Conservation (phyloP, 2,113 vertebrate species). For the Anthoscopus minutus region DNA sequence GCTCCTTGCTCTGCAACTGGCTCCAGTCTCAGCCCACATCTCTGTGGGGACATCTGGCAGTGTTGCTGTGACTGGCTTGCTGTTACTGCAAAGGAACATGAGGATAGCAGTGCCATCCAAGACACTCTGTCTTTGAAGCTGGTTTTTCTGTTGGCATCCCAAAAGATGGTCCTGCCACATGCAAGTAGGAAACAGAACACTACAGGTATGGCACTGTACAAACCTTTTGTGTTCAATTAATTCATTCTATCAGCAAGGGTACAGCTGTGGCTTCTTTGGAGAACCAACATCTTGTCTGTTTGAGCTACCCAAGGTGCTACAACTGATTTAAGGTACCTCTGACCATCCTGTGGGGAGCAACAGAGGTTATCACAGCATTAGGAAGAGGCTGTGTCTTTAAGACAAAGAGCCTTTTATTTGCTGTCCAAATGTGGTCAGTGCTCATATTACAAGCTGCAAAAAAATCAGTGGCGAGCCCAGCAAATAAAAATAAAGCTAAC, state of each 20-base stretch:
- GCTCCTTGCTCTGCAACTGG: not conserved
- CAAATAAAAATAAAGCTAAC: not conserved
- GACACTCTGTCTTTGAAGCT: not conserved
- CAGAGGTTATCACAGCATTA: not conserved
- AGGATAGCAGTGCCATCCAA: not conserved
- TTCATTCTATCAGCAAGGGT: not conserved
- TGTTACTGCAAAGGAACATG: not conserved
- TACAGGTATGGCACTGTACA: not conserved
- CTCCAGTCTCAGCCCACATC: not conserved
- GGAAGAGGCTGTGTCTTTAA: not conserved
- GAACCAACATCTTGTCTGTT: fast-evolving
- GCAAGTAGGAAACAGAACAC: not conserved
- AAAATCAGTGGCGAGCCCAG: not conserved
- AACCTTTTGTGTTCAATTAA: no score
- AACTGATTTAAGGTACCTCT: not conserved
- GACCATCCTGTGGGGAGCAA: no score
- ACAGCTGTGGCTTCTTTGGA: not conserved
- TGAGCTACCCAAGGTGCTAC: not conserved
- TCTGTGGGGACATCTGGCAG: not conserved
- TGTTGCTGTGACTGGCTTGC: not conserved
- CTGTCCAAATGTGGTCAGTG: not conserved
- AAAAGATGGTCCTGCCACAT: not conserved
- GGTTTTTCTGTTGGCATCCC: not conserved
- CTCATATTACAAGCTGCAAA: not conserved
- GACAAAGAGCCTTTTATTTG: not conserved